These are phyloP conservation scores for Griposia aprilina DNA, from an alignment of 2,888 invertebrate genomes.

Conservation along the genomic window DNA sequence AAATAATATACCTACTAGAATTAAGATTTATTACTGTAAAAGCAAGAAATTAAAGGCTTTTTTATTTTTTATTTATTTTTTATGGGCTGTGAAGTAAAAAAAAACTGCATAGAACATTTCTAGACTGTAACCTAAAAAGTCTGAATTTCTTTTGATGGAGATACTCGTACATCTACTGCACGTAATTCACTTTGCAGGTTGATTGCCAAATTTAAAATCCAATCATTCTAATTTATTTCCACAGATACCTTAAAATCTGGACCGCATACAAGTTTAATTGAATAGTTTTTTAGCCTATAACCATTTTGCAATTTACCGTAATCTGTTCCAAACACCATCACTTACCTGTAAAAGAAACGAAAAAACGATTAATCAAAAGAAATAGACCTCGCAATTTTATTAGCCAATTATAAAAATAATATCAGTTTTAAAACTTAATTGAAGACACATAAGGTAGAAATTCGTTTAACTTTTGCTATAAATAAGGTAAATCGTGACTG, in stretches of 20 bases:
- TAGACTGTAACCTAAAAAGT: neutral
- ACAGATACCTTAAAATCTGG: constrained; percentile 5
- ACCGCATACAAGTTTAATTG: constrained; percentile 23
- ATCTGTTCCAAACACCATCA: constrained; percentile 46
- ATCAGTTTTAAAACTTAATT: constrained; percentile 23
- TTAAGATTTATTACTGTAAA: no score
- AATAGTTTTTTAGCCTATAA: constrained; percentile 20
- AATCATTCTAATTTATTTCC: constrained; percentile 17
- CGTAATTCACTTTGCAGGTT: neutral
- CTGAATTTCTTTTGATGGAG: neutral
- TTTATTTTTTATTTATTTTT: no score
- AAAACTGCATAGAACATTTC: no score
- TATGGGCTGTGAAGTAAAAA: neutral
- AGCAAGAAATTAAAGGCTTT: no score
- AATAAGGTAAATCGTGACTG: constrained; percentile 60
- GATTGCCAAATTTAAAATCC: constrained; percentile 1
- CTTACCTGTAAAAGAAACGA: constrained; percentile 65
- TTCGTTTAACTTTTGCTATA: constrained; percentile 18
- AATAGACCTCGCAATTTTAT: constrained; percentile 58
- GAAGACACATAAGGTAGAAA: constrained; percentile 1
- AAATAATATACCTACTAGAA: no score
- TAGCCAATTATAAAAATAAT: constrained; percentile 45
- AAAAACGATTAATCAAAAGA: constrained; percentile 57
- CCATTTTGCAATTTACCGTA: constrained; percentile 53
- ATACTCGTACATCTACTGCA: neutral